Evolutionary conservation across 1,140 invertebrate genomes (phyloP), one percentile per base, ranked within the genome.

Genomic region (Camponotus pennsylvanicus): DNA sequence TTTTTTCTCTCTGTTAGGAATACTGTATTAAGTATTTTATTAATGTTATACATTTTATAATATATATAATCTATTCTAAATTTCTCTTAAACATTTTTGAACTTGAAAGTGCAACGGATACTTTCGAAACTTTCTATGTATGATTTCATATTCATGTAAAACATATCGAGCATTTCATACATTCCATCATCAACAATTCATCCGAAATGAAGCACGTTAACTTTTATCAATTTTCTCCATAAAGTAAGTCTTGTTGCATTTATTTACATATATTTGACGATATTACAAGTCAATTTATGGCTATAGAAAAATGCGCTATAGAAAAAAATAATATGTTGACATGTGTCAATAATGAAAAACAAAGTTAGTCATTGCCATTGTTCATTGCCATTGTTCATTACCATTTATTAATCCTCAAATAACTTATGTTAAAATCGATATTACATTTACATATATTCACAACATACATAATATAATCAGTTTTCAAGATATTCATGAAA

Each of bases 291-390:
- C 18, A 8, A 80, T 80, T 70, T 59, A n/a, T 52, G 37, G 49
- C n/a, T 27, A 5, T 2, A 21, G 1, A 40, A 4, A 6, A 40
- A 37, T 34, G 18, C 34, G 21, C 32, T 13, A 55, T 52, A 27
- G 2, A 66, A 57, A 49, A 80, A 70, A 70, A 49, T 70, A 45
- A 13, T 21, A 8, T 69, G 15, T 37, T 9, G 32, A 66, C 18
- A n/a, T 37, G 7, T 52, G 13, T 80, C n/a, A 40, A 83, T 73
- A 83, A 73, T 73, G 55, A 69, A 73, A 73, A 59, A 69, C 55
- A 71, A 9, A 61, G 27, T n/a, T 21, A 37, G 27, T 15, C 11
- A 73, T 73, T n/a, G 18, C 37, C 40, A 37, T 3, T 21, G 21
- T 70, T 70, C 21, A 32, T 55, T 69, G 32, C 2, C 1, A 2